Evolutionary conservation across 2,888 invertebrate genomes (phyloP), one percentile per base, ranked within the genome.

Genomic region (Lepidonotus clava): DNA sequence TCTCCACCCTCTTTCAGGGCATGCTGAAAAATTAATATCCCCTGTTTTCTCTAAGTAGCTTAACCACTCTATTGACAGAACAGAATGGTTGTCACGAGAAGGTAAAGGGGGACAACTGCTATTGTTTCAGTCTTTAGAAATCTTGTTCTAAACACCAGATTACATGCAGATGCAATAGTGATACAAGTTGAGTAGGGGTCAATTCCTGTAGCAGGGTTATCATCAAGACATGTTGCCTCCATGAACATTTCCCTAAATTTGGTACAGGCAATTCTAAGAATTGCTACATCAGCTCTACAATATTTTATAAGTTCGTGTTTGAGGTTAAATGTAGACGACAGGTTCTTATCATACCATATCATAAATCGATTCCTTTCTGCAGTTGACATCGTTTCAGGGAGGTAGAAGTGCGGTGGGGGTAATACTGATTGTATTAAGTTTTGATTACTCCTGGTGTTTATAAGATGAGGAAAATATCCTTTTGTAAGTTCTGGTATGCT

Each of bases 161-260:
- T 83, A 51, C 83, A 83, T 83, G 83, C 46, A 36, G 83, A 83
- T 2, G 83, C 83, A 6, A 46, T 83, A 4, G 83, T 46, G 18
- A 83, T 83, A 32, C 53, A 83, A 8, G 36, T 8, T 24, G 24
- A 21, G 24, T 51, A 83, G 1, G 83, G 83, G 36, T 83, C 83
- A n/a, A 53, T 53, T n/a, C 21, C 4, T n/a, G 53, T 24, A n/a
- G 53, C 53, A 53, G 53, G 53, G 21, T 18, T 53, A 24, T 8
- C n/a, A 53, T 4, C 11, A 1, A 24, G 18, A 8, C 21, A 53
- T 53, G 53, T 53, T 53, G n/a, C 18, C 21, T 53, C 53, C n/a
- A n/a, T 53, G 53, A 53, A 53, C 18, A 53, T 18, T 53, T 18
- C 53, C n/a, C 53, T 53, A 53, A 53, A 53, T 24, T 53, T 53